Conservation (phyloP, 2,113 vertebrate species). For the Formicarius rufipectus region DNA sequence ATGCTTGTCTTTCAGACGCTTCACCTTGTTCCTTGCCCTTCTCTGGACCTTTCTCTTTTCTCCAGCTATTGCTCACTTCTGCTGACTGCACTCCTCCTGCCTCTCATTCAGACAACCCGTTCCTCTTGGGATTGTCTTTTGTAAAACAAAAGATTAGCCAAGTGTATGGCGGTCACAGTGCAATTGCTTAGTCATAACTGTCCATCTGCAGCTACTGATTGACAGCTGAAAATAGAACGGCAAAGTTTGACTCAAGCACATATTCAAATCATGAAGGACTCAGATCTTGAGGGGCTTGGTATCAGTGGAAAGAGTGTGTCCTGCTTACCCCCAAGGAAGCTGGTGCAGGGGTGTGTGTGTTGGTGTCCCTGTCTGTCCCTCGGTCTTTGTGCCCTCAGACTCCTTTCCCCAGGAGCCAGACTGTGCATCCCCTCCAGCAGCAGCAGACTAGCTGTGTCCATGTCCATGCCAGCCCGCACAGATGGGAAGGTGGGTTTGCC, state of each 20-base stretch:
- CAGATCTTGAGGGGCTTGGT: background rate
- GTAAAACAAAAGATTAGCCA: background rate
- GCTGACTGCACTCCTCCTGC: background rate
- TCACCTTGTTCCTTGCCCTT: fast-evolving
- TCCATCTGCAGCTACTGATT: background rate
- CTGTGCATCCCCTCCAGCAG: background rate
- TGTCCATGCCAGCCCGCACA: too few relatives aligned
- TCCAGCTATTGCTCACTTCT: background rate
- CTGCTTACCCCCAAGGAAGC: fast-evolving
- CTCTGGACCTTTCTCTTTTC: background rate
- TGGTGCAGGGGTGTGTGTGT: too few relatives aligned
- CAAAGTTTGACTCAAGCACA: background rate
- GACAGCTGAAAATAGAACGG: background rate
- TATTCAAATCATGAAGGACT: background rate
- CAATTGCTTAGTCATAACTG: background rate
- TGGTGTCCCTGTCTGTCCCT: background rate
- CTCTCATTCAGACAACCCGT: background rate
- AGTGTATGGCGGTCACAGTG: background rate
- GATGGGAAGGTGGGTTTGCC: background rate
- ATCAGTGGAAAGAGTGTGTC: background rate
- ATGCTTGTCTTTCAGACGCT: background rate
- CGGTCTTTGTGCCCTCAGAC: background rate
- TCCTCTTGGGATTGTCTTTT: background rate
- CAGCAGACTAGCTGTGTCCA: background rate
- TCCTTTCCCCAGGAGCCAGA: too few relatives aligned